Evolutionary conservation across 2,888 invertebrate genomes (phyloP).

Genomic region (Pterobdella sp.): DNA sequence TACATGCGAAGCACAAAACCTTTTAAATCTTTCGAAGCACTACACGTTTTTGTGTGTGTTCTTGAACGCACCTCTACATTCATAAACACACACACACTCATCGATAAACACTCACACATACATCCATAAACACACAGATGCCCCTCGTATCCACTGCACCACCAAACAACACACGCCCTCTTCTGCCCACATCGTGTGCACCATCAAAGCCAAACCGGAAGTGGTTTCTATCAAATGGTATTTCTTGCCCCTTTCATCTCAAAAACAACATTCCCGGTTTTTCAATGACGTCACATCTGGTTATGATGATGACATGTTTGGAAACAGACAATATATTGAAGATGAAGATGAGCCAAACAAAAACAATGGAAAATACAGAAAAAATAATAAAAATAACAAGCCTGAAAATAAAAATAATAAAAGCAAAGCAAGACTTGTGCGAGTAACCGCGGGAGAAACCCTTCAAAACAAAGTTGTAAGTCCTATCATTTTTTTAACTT

Average conservation of each 20-base stretch:
- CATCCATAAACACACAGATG: not conserved
- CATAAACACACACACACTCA: not conserved
- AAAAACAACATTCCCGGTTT: not conserved
- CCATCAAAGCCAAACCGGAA: slow-evolving; percentile 26
- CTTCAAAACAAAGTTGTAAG: not conserved
- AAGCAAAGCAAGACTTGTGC: not conserved
- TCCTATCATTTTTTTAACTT: not conserved
- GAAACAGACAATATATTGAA: not conserved
- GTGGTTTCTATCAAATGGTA: slow-evolving; percentile 27
- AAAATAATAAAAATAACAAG: not conserved
- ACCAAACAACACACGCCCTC: not conserved
- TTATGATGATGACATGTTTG: not conserved
- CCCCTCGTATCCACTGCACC: slow-evolving; percentile 20
- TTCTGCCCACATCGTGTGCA: slow-evolving; percentile 18
- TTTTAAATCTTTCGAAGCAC: too few relatives aligned
- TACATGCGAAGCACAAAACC: too few relatives aligned
- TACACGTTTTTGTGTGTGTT: too few relatives aligned
- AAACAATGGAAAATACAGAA: not conserved
- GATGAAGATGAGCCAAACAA: not conserved
- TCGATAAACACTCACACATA: not conserved
- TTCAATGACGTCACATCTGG: not conserved
- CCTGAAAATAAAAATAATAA: not conserved
- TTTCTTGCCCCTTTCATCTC: not conserved
- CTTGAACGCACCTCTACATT: not conserved
- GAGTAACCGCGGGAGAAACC: not conserved